phyloP scores from a whole-genome alignment of 2,888 invertebrate genomes.

The Drosophila conformis region DNA sequence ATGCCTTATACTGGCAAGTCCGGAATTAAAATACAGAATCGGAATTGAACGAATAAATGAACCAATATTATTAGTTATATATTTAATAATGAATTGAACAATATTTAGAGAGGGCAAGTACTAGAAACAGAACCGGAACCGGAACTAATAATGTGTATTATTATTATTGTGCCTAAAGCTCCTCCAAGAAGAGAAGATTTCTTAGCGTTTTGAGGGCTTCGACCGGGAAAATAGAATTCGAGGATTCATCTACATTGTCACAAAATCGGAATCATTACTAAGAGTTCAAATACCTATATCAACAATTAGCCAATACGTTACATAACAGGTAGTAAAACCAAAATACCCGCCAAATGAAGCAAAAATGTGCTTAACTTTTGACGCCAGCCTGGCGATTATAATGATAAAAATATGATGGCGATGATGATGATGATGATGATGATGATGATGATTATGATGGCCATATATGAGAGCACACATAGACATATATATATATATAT shows the following conservation, averaged over 20 bases:
- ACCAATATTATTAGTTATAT: background rate
- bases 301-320: too few relatives aligned
- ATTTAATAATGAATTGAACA: background rate
- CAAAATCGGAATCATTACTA: too few relatives aligned
- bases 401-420: slow-evolving; percentile 28
- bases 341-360: slow-evolving; percentile 2
- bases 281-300: background rate
- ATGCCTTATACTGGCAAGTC: background rate
- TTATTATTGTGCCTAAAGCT: background rate
- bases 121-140: background rate
- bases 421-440: background rate
- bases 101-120: background rate
- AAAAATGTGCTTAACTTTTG: slow-evolving; percentile 14
- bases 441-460: slow-evolving; percentile 9
- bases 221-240: too few relatives aligned
- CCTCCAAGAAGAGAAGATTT: background rate
- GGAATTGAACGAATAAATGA: background rate
- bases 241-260: background rate
- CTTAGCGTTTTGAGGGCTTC: background rate
- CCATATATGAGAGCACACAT: slow-evolving; percentile 23
- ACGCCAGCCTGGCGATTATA: slow-evolving; percentile 4
- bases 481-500: background rate
- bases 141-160: background rate
- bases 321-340: background rate
- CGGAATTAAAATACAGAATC: too few relatives aligned